Conservation (phyloP, 2,797 vertebrate genomes). For the Triplophysa bombifrons region DNA sequence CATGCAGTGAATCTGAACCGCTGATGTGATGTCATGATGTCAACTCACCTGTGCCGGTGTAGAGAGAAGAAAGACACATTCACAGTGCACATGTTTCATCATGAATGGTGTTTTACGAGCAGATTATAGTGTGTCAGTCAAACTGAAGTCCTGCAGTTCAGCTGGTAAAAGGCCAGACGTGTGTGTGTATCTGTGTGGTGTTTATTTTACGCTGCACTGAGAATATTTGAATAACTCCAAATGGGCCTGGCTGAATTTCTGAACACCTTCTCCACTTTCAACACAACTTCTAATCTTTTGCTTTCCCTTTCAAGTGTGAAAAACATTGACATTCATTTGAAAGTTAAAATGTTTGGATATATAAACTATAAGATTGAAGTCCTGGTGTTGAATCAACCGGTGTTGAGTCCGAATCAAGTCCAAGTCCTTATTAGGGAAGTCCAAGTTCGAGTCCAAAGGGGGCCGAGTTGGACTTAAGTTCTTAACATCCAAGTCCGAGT, state of each 20-base stretch:
- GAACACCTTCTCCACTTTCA: conserved; percentile 3
- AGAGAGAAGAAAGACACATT: not conserved
- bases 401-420: too few species aligned
- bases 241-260: conserved; percentile 3
- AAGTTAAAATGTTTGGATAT: too few species aligned
- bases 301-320: too few species aligned
- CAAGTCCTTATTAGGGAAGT: too few species aligned
- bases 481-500: too few species aligned
- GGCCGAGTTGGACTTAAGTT: too few species aligned
- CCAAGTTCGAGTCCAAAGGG: too few species aligned
- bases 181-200: conserved; percentile 5
- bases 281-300: not conserved
- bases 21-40: conserved; percentile 10
- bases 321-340: too few species aligned
- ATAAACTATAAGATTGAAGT: too few species aligned
- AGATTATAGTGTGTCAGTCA: not conserved
- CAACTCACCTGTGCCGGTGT: conserved; percentile 8
- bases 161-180: not conserved
- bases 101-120: not conserved
- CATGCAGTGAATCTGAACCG: too few species aligned
- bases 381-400: too few species aligned
- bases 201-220: conserved; percentile 5
- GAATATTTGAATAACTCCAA: conserved; percentile 45
- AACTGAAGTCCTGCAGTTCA: not conserved
- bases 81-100: not conserved